Evolutionary conservation across 2,113 vertebrate species (phyloP).

Genomic region (Strix uralensis): DNA sequence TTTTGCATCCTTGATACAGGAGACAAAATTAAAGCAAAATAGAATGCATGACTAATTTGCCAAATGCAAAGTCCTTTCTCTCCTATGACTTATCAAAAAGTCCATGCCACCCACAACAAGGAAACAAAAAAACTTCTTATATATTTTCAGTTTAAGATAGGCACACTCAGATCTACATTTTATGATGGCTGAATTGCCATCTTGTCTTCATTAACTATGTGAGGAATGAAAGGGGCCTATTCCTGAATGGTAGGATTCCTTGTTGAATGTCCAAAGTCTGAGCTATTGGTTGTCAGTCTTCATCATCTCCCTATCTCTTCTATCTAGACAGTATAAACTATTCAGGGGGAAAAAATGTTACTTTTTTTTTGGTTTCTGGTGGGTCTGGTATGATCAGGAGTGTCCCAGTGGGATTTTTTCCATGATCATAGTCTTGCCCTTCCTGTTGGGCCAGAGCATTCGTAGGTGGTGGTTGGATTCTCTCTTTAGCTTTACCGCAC

Average conservation of each 20-base stretch:
- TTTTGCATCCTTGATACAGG: neutral
- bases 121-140: neutral
- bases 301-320: neutral
- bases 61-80: neutral
- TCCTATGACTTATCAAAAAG: neutral
- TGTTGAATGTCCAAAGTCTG: neutral
- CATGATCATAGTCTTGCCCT: fast-evolving
- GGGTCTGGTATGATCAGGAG: neutral
- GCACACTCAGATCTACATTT: neutral
- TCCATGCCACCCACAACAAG: neutral
- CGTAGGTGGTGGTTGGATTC: neutral
- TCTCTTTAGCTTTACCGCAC: neutral
- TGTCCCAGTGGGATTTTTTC: neutral
- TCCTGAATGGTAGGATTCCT: neutral
- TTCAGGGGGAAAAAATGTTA: neutral
- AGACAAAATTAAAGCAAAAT: neutral
- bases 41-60: neutral
- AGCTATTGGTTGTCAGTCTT: neutral
- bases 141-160: neutral
- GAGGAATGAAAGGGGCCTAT: neutral
- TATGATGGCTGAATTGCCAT: neutral
- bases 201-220: neutral
- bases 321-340: neutral
- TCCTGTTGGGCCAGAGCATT: neutral
- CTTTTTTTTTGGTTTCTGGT: neutral